Base-by-base conservation (phyloP, 30 jellyfish, hydroid and myxozoan species). In the Cassiopea xamachana region DNA sequence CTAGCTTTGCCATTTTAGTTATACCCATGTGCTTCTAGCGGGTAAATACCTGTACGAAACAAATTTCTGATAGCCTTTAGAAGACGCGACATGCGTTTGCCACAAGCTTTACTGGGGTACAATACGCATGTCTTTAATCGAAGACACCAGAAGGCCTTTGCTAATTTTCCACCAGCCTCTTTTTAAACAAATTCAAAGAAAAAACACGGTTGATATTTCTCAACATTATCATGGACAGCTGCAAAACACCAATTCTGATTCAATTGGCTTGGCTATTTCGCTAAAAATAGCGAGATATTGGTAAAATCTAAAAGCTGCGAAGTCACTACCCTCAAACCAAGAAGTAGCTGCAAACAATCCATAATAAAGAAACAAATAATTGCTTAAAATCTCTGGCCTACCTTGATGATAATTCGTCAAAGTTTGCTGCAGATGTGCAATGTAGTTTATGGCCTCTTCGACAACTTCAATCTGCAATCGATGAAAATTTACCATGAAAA, bases 401-500 rank as follows among this genome's bases (percentile, higher is more conserved):
- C 97, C 92, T 73, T 83, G 85, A 69, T 69, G 89, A 67, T 18
- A 64, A 69, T 60, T 83, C 64, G 92, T 74, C 19, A 90, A 90
- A 18, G 89, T 90, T 12, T 73, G 82, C 69, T 90, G 97, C 86
- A 90, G 84, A 79, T 90, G 97, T 69, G 91, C 92, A 2, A 90
- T 90, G 83, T 90, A 90, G 71, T 73, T 83, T 17, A 90, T 90
- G 27, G 97, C 97, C 59, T 90, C 97, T 84, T 90, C 97, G 60
- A 90, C 92, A 55, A 90, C 97, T 64, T 90, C 97, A 88, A 90
- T 90, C 97, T 90, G 87, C 71, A 83, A 71, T 18, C 16, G 71
- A 69, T 49, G 64, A 55, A 71, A 82, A 8, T 47, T 8, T n/a
- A 2, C 50, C 7, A 46, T 10, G 15, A 13, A 44, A 75, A 39